These are phyloP conservation scores for Distichodus sexfasciatus DNA, from an alignment of 2,797 vertebrate genomes.

Conservation along the genomic window DNA sequence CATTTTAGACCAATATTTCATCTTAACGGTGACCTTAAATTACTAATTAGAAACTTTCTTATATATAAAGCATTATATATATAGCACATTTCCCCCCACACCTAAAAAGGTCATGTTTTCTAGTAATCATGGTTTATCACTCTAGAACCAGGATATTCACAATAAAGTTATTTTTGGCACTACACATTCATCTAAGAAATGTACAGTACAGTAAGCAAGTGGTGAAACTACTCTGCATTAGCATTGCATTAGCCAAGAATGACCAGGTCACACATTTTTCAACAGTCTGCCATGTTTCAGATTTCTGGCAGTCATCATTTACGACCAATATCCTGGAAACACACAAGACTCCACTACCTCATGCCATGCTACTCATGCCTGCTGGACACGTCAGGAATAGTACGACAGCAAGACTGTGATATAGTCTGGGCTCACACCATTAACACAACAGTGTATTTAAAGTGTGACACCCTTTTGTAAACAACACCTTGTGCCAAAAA, in stretches of 20 bases:
- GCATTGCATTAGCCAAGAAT: not conserved
- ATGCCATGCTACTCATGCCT: not conserved
- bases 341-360: not conserved
- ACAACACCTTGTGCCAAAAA: no score
- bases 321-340: not conserved
- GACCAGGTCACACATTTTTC: not conserved
- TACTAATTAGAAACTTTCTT: no score
- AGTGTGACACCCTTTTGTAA: no score
- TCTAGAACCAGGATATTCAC: no score
- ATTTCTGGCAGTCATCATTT: not conserved
- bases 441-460: not conserved
- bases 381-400: not conserved
- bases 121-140: not conserved
- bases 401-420: not conserved
- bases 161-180: conserved; percentile 6
- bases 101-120: no score
- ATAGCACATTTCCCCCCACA: no score
- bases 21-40: no score
- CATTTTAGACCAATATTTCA: no score
- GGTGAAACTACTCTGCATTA: not conserved
- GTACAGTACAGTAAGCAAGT: conserved; percentile 1
- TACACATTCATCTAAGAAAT: not conserved
- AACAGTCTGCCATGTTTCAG: not conserved
- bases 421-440: not conserved
- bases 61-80: not conserved